Percentiles rank a stretch among this genome's conserved stretches.
phyloP scores from a whole-genome alignment of 2,797 vertebrate genomes.

The Megalops cyprinoides region DNA sequence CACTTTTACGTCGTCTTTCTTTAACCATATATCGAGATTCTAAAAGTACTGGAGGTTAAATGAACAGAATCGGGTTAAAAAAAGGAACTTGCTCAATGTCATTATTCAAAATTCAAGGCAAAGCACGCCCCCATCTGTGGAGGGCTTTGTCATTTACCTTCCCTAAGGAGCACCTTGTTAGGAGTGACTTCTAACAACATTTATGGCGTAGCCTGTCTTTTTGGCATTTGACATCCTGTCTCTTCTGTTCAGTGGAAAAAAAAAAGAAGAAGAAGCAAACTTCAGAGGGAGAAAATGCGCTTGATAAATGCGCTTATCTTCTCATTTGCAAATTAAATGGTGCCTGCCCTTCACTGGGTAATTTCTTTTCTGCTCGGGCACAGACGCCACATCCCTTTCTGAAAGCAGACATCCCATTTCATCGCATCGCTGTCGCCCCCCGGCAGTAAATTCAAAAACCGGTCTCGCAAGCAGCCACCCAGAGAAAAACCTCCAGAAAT shows the following conservation, averaged over 20 bases:
- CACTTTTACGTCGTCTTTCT: too few relatives aligned
- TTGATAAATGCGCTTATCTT: constrained; percentile 58
- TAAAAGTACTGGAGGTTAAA: too few relatives aligned
- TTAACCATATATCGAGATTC: too few relatives aligned
- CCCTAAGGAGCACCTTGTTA: neutral
- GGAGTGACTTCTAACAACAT: constrained; percentile 21
- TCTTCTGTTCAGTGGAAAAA: constrained; percentile 13
- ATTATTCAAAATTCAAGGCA: too few relatives aligned
- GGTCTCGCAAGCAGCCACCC: constrained; percentile 33
- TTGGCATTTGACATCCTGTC: constrained; percentile 24
- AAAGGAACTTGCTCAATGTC: too few relatives aligned
- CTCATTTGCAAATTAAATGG: constrained; percentile 60
- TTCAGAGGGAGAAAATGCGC: constrained; percentile 30
- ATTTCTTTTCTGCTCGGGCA: constrained; percentile 47
- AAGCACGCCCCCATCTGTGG: too few relatives aligned
- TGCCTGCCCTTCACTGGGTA: constrained; percentile 49
- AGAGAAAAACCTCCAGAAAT: constrained; percentile 54
- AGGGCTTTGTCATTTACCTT: neutral
- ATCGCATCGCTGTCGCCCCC: constrained; percentile 41
- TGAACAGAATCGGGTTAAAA: too few relatives aligned
- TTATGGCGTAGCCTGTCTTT: constrained; percentile 13
- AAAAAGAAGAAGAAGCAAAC: constrained; percentile 19
- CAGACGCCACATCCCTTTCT: constrained; percentile 36
- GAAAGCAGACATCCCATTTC: constrained; percentile 46
- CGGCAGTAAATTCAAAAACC: constrained; percentile 49